Evolutionary conservation across 2,113 vertebrate species (phyloP).

Genomic region (Empidonax traillii): DNA sequence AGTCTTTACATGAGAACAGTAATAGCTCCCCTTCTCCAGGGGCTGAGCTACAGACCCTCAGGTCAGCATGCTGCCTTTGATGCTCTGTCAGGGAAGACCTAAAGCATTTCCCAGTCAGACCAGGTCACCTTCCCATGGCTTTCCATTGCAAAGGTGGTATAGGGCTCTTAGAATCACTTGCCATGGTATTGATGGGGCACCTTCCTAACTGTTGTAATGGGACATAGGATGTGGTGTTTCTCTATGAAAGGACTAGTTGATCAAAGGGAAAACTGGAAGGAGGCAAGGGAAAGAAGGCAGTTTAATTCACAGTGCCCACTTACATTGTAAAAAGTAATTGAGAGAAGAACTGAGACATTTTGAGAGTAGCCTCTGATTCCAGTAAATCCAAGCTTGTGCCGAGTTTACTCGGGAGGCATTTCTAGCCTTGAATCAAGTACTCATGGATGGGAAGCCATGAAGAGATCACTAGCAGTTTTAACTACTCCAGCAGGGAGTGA

Average conservation of each 20-base stretch:
- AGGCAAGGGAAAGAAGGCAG: not conserved
- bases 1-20: not conserved
- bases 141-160: not conserved
- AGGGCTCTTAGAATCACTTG: no score
- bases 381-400: not conserved
- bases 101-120: not conserved
- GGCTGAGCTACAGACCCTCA: not conserved
- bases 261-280: not conserved
- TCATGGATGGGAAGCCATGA: not conserved
- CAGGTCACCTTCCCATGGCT: not conserved
- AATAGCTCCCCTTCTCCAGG: not conserved
- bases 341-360: not conserved
- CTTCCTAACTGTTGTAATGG: not conserved
- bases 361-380: not conserved
- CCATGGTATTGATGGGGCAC: not conserved
- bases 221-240: not conserved
- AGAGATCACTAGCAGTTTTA: not conserved
- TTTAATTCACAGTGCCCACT: not conserved
- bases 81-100: not conserved
- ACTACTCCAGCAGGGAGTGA: not conserved
- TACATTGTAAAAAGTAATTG: not conserved
- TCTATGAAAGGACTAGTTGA: not conserved
- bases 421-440: not conserved
- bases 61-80: not conserved
- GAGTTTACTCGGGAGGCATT: not conserved